phyloP scores from a whole-genome alignment of 2,113 vertebrate species.

The Circaetus gallicus region DNA sequence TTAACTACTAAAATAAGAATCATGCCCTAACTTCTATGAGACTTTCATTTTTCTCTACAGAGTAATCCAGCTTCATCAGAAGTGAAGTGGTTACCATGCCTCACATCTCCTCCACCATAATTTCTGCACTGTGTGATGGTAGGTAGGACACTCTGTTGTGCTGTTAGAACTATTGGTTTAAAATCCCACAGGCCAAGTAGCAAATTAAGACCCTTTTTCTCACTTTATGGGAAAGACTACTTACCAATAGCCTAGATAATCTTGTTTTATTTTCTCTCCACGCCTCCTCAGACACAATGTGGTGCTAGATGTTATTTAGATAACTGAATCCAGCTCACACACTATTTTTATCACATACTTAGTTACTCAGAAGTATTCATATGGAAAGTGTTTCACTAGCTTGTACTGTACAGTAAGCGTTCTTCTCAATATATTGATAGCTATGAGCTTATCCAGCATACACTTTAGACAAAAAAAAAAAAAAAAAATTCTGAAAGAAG shows the following conservation, averaged over 20 bases:
- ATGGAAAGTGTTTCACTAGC: background rate
- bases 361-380: background rate
- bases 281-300: background rate
- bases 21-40: background rate
- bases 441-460: background rate
- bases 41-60: background rate
- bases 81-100: background rate
- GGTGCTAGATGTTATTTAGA: background rate
- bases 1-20: background rate
- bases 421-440: background rate
- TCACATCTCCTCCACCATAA: background rate
- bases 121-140: background rate
- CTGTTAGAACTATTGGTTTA: background rate
- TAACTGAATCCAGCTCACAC: background rate
- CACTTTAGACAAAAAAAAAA: background rate
- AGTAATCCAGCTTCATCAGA: background rate
- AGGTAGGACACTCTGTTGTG: background rate
- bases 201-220: background rate
- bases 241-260: background rate
- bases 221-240: background rate
- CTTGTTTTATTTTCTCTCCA: background rate
- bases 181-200: background rate
- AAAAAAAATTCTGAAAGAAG: background rate
- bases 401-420: background rate
- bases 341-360: background rate